Evolutionary conservation across 2,888 invertebrate genomes (phyloP), one percentile per base, ranked within the genome.

Genomic region (Blastobasis lacticolella): DNA sequence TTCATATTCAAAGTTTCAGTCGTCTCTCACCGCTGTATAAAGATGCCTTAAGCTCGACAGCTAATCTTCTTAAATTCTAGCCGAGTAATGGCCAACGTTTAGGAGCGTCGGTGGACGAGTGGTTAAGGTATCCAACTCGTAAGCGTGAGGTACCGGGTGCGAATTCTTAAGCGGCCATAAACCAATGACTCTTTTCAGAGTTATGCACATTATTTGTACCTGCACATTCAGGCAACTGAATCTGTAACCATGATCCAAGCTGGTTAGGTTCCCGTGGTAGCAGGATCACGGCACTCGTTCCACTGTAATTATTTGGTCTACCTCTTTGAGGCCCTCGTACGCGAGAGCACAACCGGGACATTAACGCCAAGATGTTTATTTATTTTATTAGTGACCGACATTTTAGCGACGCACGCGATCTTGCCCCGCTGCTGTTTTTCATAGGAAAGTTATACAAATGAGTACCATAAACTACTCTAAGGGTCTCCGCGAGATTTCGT

Each of bases 371-470:
- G 23, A 45, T 23, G 7, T 45, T 10, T 41, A 9, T 41, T 8
- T 41, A 4, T 7, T 73, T 71, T 75, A 63, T 73, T 78, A 75
- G 67, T 55, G 49, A 51, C 66, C 57, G 62, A 55, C 64, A 63
- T 53, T 57, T 50, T 64, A 70, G 68, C 75, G 73, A 74, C 71
- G 71, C 64, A 56, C 54, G 51, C 56, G 53, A 57, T 6, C 54
- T 63, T 58, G 54, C 53, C 64, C 62, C 64, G 53, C 53, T 54
- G 54, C 57, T 56, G 49, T 45, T 53, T 48, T 56, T 54, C 58
- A 50, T 65, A 69, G 66, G 66, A 75, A 77, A 78, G 69, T 65
- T 66, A 67, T 62, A 69, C 65, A 62, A 66, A 70, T 65, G 64
- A 62, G 59, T 54, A 59, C 61, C 62, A 66, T 73, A 68, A 72